Evolutionary conservation across 2,113 vertebrate species (phyloP).

Genomic region (Crocuta crocuta): DNA sequence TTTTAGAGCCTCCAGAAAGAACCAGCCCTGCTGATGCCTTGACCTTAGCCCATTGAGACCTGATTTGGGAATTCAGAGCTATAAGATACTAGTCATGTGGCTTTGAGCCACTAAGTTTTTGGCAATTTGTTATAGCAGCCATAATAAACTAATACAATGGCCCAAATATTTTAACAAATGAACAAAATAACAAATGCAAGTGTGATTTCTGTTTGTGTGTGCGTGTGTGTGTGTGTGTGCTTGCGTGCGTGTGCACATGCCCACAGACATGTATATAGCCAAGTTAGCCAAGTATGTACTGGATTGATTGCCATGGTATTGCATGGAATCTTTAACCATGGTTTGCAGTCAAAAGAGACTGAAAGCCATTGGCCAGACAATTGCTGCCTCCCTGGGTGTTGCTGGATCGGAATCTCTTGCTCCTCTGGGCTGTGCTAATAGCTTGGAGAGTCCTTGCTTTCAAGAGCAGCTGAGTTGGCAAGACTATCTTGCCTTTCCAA

Average conservation of each 20-base stretch:
- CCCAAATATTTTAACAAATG: neutral
- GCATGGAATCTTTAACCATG: neutral
- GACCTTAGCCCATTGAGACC: neutral
- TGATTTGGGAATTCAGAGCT: neutral
- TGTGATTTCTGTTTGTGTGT: neutral
- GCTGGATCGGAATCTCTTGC: neutral
- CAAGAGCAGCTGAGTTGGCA: constrained; percentile 48
- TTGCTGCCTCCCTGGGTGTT: neutral
- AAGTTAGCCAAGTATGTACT: neutral
- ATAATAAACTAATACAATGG: neutral
- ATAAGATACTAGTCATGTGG: neutral
- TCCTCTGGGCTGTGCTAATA: constrained; percentile 28
- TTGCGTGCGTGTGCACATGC: fast-evolving
- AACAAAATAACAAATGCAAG: neutral
- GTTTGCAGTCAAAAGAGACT: neutral
- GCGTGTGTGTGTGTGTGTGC: no score
- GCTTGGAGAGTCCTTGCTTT: constrained; percentile 37
- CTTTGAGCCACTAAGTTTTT: neutral
- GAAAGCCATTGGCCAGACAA: neutral
- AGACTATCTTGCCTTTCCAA: constrained; percentile 45
- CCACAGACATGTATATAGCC: neutral
- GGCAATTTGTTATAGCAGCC: neutral
- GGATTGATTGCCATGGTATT: neutral
- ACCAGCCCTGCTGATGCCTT: neutral
- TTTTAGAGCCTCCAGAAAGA: neutral